A percentile compares a stretch with the other conserved stretches of the same genome.
Evolutionary conservation across 2,797 vertebrate genomes (phyloP).

Genomic region (Molossus molossus): DNA sequence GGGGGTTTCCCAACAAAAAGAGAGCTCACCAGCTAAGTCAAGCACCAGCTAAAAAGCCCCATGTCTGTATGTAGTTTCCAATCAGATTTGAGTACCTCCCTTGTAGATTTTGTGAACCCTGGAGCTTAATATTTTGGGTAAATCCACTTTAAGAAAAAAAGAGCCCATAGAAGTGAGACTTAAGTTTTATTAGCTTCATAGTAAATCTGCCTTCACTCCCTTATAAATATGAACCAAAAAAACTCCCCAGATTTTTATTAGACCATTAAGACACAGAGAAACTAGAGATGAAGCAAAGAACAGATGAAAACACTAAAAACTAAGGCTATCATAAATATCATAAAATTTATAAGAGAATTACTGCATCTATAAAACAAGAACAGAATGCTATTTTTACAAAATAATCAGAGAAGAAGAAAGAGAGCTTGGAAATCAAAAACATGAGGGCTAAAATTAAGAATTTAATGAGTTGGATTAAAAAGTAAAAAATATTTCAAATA

Average conservation of each 20-base stretch:
- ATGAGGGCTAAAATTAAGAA: not conserved
- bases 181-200: not conserved
- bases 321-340: not conserved
- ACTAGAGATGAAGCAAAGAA: not conserved
- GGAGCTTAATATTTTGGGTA: not conserved
- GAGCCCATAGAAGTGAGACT: not conserved
- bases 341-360: constrained; percentile 6
- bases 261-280: constrained; percentile 10
- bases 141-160: not conserved
- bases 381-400: not conserved
- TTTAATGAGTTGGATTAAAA: not conserved
- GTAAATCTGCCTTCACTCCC: not conserved
- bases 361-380: not conserved
- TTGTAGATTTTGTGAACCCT: not conserved
- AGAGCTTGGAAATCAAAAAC: not conserved
- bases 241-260: not conserved
- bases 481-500: not conserved
- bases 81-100: not conserved
- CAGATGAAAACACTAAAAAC: not conserved
- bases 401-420: not conserved
- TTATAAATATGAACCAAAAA: not conserved
- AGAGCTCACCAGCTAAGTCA: not conserved
- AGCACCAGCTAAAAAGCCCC: not conserved
- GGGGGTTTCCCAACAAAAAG: not conserved
- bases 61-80: not conserved